phyloP scores from a whole-genome alignment of 2,888 invertebrate genomes.

The Anodontia alba region DNA sequence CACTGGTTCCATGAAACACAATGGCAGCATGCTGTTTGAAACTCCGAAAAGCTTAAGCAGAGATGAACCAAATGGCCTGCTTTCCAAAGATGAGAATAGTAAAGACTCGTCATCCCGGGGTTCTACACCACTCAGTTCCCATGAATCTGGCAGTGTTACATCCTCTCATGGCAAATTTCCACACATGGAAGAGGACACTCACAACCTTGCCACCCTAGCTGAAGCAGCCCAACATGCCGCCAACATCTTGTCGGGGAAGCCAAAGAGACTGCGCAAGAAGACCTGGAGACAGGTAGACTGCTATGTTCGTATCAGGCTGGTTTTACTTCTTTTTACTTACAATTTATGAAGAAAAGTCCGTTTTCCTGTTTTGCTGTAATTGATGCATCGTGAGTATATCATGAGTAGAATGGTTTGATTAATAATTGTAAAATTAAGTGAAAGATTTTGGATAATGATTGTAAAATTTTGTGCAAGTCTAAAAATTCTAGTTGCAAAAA shows the following conservation, averaged over 20 bases:
- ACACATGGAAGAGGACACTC: conserved; percentile 55
- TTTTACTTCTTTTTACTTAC: conserved; percentile 66
- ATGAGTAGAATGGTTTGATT: too few relatives aligned
- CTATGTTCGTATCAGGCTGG: conserved; percentile 76
- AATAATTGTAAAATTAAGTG: too few relatives aligned
- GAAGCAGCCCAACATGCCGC: conserved; percentile 69
- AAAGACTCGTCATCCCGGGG: not conserved
- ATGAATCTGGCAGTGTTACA: not conserved
- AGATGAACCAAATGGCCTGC: conserved; percentile 25
- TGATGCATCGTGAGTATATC: too few relatives aligned
- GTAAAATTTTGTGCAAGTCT: too few relatives aligned
- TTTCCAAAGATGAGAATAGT: conserved; percentile 39
- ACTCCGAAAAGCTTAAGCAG: not conserved
- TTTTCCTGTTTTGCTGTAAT: not conserved
- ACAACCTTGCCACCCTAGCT: conserved; percentile 76
- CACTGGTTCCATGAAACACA: conserved; percentile 17
- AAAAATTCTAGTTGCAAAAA: too few relatives aligned
- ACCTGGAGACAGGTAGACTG: conserved; percentile 82
- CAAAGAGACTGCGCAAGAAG: conserved; percentile 83
- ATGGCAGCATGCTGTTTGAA: conserved; percentile 44
- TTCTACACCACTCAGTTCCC: conserved; percentile 6
- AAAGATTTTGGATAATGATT: too few relatives aligned
- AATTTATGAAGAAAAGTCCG: conserved; percentile 10
- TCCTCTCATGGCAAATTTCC: not conserved
- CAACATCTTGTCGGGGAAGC: conserved; percentile 60